A percentile compares a stretch with the other conserved stretches of the same genome.
Conservation (phyloP, 2,113 vertebrate species). For the Eonycteris spelaea region DNA sequence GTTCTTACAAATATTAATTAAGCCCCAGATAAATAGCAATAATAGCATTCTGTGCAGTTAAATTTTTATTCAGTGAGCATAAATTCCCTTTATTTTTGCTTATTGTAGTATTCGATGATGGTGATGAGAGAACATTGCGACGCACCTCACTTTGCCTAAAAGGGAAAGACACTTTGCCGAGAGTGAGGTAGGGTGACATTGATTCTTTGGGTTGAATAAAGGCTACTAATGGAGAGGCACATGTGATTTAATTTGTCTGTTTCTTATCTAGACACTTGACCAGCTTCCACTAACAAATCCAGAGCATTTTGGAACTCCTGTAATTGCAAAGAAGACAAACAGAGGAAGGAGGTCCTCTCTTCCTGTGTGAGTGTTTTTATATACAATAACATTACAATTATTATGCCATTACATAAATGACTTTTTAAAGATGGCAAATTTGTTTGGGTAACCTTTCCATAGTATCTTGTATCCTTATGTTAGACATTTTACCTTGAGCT, state of each 20-base stretch:
- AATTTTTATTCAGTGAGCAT: background rate
- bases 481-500: background rate
- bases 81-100: conserved; percentile 37
- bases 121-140: conserved; percentile 97
- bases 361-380: conserved; percentile 88
- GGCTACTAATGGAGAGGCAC: background rate
- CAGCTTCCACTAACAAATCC: conserved; percentile 97
- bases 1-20: background rate
- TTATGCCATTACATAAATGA: background rate
- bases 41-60: background rate
- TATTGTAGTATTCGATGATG: conserved; percentile 95
- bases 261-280: conserved; percentile 90
- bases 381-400: background rate
- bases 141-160: conserved; percentile 97
- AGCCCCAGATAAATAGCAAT: background rate
- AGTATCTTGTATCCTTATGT: background rate
- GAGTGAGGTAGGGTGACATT: conserved; percentile 89
- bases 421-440: background rate
- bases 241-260: conserved; percentile 29
- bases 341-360: conserved; percentile 94
- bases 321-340: conserved; percentile 98
- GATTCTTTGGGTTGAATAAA: background rate
- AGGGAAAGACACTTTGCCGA: conserved; percentile 99
- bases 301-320: conserved; percentile 98
- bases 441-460: background rate